Evolutionary conservation across 2,888 invertebrate species (phyloP).

Genomic region (Hydriomena furcata): DNA sequence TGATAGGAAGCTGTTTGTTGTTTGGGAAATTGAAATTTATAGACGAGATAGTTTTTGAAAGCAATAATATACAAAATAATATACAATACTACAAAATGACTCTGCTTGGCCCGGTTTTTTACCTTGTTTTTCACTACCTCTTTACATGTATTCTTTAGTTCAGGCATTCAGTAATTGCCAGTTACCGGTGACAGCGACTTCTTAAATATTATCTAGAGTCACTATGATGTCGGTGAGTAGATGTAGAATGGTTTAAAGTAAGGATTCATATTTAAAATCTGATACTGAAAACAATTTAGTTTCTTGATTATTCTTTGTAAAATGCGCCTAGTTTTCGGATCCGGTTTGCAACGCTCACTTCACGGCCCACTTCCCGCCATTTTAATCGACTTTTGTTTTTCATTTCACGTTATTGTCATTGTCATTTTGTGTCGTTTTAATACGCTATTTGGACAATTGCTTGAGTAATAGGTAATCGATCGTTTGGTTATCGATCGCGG

Average conservation of each 20-base stretch:
- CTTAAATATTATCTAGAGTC: no score
- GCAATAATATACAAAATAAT: no score
- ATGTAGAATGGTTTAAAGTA: no score
- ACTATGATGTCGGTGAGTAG: no score
- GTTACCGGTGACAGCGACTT: no score
- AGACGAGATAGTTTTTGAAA: constrained; percentile 9
- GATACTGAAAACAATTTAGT: no score
- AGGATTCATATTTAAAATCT: no score
- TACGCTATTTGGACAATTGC: constrained; percentile 34
- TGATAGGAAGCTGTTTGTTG: constrained; percentile 11
- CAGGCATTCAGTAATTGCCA: no score
- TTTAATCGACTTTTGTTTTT: constrained; percentile 65
- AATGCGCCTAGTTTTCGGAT: constrained; percentile 43
- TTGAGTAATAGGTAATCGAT: constrained; percentile 36
- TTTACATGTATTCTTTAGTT: no score
- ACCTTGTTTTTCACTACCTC: no score
- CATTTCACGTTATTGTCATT: constrained; percentile 26
- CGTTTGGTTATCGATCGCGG: constrained; percentile 16
- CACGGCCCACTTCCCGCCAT: constrained; percentile 66
- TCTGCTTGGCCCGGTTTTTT: constrained; percentile 1
- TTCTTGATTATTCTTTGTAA: no score
- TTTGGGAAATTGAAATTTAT: constrained; percentile 4
- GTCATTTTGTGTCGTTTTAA: constrained; percentile 30
- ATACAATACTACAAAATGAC: not conserved
- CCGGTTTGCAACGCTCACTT: constrained; percentile 65